A percentile compares a stretch with the other conserved stretches of the same genome.
These are phyloP conservation scores for Antennarius striatus DNA, from an alignment of 2,113 vertebrate genomes.

Conservation along the genomic window DNA sequence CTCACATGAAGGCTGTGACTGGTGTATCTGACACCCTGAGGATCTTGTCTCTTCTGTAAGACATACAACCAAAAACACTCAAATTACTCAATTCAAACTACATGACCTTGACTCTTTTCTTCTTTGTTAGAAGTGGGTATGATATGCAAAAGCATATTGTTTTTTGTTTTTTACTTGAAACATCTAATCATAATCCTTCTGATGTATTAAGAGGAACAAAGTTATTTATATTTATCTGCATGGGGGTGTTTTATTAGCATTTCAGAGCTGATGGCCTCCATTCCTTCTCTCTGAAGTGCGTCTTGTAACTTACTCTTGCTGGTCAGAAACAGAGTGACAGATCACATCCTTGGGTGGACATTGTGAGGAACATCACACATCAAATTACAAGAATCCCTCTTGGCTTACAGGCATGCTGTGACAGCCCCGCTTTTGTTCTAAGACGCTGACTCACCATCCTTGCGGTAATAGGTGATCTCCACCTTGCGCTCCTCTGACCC, in stretches of 20 bases:
- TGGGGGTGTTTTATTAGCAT: neutral
- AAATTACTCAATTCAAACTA: neutral
- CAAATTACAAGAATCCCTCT: too few relatives aligned
- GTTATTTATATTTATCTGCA: neutral
- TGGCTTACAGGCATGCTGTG: neutral
- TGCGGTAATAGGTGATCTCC: slow-evolving; percentile 96
- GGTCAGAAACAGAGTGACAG: too few relatives aligned
- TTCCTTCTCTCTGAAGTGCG: too few relatives aligned
- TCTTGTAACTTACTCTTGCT: too few relatives aligned
- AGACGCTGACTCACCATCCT: slow-evolving; percentile 88
- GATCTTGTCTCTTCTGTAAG: neutral
- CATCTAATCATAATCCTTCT: neutral
- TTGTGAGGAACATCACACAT: too few relatives aligned
- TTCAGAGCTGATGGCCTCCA: slow-evolving; percentile 6
- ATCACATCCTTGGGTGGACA: too few relatives aligned
- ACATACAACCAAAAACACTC: neutral
- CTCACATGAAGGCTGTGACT: slow-evolving; percentile 18
- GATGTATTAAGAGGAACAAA: neutral
- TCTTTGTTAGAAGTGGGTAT: neutral
- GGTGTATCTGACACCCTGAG: neutral
- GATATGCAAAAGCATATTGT: neutral
- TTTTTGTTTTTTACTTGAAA: neutral
- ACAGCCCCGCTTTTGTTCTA: slow-evolving; percentile 2
- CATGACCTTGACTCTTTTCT: neutral
- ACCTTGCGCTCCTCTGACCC: slow-evolving; percentile 97